Evolutionary conservation across 2,888 invertebrate species (phyloP).

Genomic region (Idaea straminata): DNA sequence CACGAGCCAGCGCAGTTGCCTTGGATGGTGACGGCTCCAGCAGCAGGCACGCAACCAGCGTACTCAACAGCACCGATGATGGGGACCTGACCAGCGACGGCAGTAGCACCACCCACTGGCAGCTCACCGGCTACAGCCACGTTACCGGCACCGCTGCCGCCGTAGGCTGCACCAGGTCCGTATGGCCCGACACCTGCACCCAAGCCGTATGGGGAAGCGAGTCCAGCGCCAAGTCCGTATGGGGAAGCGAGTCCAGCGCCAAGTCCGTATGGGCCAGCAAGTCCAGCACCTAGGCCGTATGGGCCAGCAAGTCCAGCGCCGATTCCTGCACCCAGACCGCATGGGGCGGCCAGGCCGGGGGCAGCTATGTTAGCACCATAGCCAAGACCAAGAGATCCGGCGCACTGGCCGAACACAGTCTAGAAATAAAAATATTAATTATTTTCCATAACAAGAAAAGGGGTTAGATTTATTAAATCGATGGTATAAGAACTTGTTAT

Average conservation of each 20-base stretch:
- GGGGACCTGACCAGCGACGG: constrained; percentile 39
- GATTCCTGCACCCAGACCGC: background rate
- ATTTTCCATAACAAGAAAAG: background rate
- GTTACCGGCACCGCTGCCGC: constrained; percentile 31
- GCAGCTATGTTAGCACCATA: background rate
- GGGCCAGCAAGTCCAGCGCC: background rate
- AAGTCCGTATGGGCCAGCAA: constrained; percentile 1
- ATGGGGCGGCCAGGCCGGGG: constrained; percentile 10
- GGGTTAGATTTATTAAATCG: too few species aligned
- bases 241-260: constrained; percentile 6
- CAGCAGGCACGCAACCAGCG: constrained; percentile 37
- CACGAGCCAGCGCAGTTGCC: constrained; percentile 36
- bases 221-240: constrained; percentile 10
- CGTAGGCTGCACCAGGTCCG: constrained; percentile 22
- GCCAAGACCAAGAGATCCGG: background rate
- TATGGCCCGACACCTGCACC: constrained; percentile 3
- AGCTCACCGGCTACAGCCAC: constrained; percentile 31
- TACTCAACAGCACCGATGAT: constrained; percentile 41
- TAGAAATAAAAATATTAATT: background rate
- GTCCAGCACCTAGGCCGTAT: background rate
- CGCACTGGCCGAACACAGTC: background rate
- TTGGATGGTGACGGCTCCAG: constrained; percentile 36
- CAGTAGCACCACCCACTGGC: constrained; percentile 37
- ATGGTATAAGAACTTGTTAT: too few species aligned
- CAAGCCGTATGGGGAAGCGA: constrained; percentile 13